Evolutionary conservation across 2,888 invertebrate genomes (phyloP).

Genomic region (Corythucha ciliata): DNA sequence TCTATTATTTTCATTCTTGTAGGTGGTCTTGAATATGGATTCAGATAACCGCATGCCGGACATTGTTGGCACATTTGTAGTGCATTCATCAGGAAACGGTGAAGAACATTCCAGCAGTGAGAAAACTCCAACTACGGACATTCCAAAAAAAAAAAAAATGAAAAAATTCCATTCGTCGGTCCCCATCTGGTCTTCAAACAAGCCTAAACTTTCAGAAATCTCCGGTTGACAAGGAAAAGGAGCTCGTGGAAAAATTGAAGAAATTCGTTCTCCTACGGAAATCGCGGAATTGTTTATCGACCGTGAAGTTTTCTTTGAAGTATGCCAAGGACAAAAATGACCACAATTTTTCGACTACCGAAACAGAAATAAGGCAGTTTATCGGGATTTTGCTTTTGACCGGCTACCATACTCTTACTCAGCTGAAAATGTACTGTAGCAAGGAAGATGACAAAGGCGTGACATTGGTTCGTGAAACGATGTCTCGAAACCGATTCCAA

Average conservation of each 20-base stretch:
- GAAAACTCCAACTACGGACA: too few species aligned
- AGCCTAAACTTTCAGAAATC: too few species aligned
- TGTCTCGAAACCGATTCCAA: conserved; percentile 14
- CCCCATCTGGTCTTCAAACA: too few species aligned
- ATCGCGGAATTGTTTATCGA: background rate
- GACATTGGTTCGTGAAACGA: background rate
- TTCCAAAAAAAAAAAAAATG: too few species aligned
- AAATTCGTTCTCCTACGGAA: background rate
- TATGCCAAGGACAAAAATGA: conserved; percentile 7
- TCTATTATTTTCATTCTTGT: too few species aligned
- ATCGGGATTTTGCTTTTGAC: conserved; percentile 16
- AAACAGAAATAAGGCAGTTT: conserved; percentile 20
- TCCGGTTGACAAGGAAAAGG: too few species aligned
- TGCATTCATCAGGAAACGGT: too few species aligned
- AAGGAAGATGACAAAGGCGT: background rate
- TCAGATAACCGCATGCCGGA: background rate
- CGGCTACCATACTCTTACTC: conserved; percentile 8
- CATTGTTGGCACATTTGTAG: conserved; percentile 1
- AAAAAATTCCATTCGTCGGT: too few species aligned
- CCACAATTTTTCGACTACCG: background rate
- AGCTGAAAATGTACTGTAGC: conserved; percentile 18
- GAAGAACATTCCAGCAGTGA: too few species aligned
- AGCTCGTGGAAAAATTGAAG: too few species aligned
- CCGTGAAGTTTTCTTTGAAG: background rate
- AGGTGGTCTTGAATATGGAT: background rate